Evolutionary conservation across 1,140 invertebrate species (phyloP), one percentile per base, ranked within the genome.

Genomic region (Heliconius himera): DNA sequence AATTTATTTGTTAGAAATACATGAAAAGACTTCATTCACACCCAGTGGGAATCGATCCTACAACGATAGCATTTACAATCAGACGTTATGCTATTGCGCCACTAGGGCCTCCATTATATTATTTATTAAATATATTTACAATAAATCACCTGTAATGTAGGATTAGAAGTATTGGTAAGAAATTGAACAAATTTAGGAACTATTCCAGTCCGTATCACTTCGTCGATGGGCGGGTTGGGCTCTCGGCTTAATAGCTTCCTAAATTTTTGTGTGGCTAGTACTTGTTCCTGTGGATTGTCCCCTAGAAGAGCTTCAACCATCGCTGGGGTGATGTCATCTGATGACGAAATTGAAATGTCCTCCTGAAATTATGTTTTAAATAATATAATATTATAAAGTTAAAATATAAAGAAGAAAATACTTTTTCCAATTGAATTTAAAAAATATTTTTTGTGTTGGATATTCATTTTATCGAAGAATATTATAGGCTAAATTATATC

Each of bases 181-280:
- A 99, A 99, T 92, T 98, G 97, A 13, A 99, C 98, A 96, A 99
- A 99, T 95, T 97, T 96, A 38, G 99, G 99, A 80, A 99, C 98
- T 90, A 99, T 99, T 86, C 99, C 99, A 76, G 98, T 98, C 86
- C 97, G 96, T 88, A 99, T 99, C n/a, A 99, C 99, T 96, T 99
- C 98, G 95, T 99, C 98, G 87, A 99, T 99, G 2, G 98, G 99
- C 72, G 99, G 99, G 95, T 99, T 99, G 11, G 99, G 99, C 95
- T 99, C 99, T 93, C 97, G 96, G 83, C 98, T 99, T 60, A 99
- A 95, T 72, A 99, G 95, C 95, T 99, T 99, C 80, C 99, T 96
- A 95, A 99, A 99, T 90, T 97, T 98, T 89, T 99, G 98, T 72
- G 98, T 99, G 20, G 99, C 98, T 87, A 95, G 94, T 73, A 99